Evolutionary conservation across 2,113 vertebrate species (phyloP), one percentile per base, ranked within the genome.

Genomic region (Alces alces): DNA sequence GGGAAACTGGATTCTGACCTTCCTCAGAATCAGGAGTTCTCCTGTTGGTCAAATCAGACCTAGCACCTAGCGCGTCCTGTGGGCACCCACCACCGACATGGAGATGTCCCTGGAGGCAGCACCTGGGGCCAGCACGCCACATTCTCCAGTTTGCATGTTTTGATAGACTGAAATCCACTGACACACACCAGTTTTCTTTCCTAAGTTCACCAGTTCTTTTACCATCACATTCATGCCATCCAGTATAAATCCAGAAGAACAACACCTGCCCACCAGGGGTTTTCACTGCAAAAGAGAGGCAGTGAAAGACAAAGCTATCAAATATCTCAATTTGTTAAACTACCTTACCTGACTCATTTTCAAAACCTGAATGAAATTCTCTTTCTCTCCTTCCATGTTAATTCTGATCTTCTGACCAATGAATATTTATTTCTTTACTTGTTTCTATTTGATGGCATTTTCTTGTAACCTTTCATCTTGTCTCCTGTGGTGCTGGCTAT

Each of bases 311-410:
- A 79, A 91, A 84, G 10, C 43, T 82, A n/a, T 25, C 45, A 19
- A 17, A 33, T 30, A 50, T 6, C 45, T 50, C 3, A 50, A 5
- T 55, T 73, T 64, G 39, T 50, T 91, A 23, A 76, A 80, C 33
- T 55, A 0, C 79, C 39, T 82, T 87, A 50, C 73, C 80, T 95
- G 28, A 82, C 43, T 95, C 39, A 76, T 85, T 73, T 96, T 89
- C 39, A 91, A 95, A 95, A 64, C 27, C 66, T 47, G 50, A 82
- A 28, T 92, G 82, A n/a, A 79, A 52, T 64, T 85, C 21, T 84
- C 5, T 64, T 3, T 45, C 43, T 50, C 76, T 50, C 54, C 55
- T 89, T 79, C 23, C 9, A 6, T 79, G 15, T 92, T 93, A 55
- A 95, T 91, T 85, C 60, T 52, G 87, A 66, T 85, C 39, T 79